Conservation (phyloP, 2,888 invertebrate genomes). For the Brassicogethes aeneus region DNA sequence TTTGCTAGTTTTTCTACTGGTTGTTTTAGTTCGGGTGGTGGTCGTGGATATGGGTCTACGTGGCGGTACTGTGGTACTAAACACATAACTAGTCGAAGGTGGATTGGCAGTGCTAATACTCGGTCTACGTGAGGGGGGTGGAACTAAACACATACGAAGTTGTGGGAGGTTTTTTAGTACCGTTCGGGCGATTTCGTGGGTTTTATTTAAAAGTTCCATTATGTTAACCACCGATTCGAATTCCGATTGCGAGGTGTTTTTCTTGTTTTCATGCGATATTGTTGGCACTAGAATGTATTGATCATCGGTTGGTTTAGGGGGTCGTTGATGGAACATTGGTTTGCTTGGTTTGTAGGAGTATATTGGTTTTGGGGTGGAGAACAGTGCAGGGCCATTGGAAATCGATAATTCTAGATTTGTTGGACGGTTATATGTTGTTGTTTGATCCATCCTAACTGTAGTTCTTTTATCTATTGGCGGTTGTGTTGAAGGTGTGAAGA, state of each 20-base stretch:
- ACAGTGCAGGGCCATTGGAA: slow-evolving; percentile 32
- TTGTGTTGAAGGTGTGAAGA: slow-evolving; percentile 26
- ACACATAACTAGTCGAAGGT: slow-evolving; percentile 42
- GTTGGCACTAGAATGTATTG: slow-evolving; percentile 51
- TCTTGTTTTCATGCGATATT: slow-evolving; percentile 35
- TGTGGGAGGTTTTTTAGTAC: slow-evolving; percentile 36
- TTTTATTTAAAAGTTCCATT: slow-evolving; percentile 53
- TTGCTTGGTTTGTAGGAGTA: slow-evolving; percentile 29
- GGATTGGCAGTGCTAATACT: slow-evolving; percentile 28
- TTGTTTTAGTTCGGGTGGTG: slow-evolving; percentile 32
- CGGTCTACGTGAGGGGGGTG: slow-evolving; percentile 25
- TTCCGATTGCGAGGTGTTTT: slow-evolving; percentile 39
- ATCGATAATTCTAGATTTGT: slow-evolving; percentile 31
- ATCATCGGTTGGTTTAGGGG: slow-evolving; percentile 38
- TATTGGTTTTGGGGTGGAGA: slow-evolving; percentile 25
- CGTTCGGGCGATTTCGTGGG: slow-evolving; percentile 14
- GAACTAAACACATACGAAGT: slow-evolving; percentile 42
- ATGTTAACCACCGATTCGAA: slow-evolving; percentile 52
- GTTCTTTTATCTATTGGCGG: slow-evolving; percentile 26
- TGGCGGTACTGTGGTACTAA: slow-evolving; percentile 37
- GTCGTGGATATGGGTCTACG: slow-evolving; percentile 19
- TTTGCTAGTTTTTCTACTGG: slow-evolving; percentile 21
- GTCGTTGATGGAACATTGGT: slow-evolving; percentile 51
- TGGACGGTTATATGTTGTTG: slow-evolving; percentile 26
- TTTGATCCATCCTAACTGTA: slow-evolving; percentile 22